Evolutionary conservation across 1,140 invertebrate species (phyloP).

Genomic region (Andrena cerasifolii): DNA sequence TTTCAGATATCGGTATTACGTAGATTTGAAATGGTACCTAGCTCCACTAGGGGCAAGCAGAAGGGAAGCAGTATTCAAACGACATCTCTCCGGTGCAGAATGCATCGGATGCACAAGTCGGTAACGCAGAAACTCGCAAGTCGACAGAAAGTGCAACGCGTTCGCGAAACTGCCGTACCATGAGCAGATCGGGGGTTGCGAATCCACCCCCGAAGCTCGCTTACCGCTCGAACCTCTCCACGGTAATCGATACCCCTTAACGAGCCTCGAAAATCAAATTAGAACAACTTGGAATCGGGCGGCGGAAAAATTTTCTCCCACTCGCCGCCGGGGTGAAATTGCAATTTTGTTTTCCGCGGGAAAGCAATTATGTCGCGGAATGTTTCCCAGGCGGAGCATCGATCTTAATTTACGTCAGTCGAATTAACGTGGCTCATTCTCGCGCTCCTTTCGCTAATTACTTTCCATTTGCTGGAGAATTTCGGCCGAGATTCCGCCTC

Average conservation of each 20-base stretch:
- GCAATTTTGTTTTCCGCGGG: neutral
- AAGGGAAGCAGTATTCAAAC: neutral
- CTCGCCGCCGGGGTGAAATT: neutral
- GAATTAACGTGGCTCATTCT: neutral
- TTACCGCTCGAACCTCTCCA: constrained; percentile 15
- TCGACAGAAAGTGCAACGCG: neutral
- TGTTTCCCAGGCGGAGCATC: neutral
- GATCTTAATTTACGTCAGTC: constrained; percentile 1
- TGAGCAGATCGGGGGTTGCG: neutral
- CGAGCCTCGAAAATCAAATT: neutral
- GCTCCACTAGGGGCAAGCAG: too few relatives aligned
- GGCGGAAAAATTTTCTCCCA: neutral
- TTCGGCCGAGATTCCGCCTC: neutral
- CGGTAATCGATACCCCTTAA: neutral
- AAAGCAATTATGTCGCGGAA: neutral
- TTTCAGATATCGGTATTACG: neutral
- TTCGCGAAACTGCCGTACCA: constrained; percentile 48
- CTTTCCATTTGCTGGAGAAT: neutral
- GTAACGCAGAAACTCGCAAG: constrained; percentile 43
- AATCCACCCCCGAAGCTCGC: neutral
- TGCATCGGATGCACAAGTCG: constrained; percentile 29
- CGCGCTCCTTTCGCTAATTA: neutral
- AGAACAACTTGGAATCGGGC: neutral
- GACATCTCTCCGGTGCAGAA: constrained; percentile 41
- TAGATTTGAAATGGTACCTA: neutral